phyloP scores from a whole-genome alignment of 2,888 invertebrate genomes.

The Gymnosoma rotundatum region DNA sequence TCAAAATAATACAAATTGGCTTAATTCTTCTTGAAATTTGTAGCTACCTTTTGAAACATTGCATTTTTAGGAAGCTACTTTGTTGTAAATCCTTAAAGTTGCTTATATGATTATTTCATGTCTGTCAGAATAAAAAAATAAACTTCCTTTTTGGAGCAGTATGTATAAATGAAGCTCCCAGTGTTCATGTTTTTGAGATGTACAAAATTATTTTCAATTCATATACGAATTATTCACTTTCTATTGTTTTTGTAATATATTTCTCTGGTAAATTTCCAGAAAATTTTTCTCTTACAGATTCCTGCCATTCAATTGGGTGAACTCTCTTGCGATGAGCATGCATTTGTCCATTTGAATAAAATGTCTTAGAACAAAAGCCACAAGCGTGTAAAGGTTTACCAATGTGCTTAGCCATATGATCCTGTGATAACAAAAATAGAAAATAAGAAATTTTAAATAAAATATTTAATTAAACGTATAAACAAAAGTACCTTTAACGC shows the following conservation, averaged over 20 bases:
- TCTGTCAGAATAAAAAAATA: too few relatives aligned
- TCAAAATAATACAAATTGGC: too few relatives aligned
- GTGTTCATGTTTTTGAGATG: too few relatives aligned
- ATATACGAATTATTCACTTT: constrained; percentile 24
- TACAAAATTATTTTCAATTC: not conserved
- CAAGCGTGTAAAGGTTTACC: constrained; percentile 80
- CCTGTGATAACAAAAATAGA: constrained; percentile 71
- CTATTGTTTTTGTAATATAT: constrained; percentile 43
- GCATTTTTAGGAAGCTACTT: too few relatives aligned
- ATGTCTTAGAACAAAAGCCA: constrained; percentile 80
- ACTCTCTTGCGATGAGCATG: constrained; percentile 80
- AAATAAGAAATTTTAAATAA: not conserved
- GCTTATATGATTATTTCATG: too few relatives aligned
- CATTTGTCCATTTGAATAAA: constrained; percentile 81
- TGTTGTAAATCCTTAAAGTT: too few relatives aligned
- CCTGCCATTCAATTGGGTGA: constrained; percentile 80
- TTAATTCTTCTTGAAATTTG: too few relatives aligned
- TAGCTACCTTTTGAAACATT: too few relatives aligned
- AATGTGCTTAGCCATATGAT: constrained; percentile 81
- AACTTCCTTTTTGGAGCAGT: too few relatives aligned
- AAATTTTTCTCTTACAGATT: constrained; percentile 49
- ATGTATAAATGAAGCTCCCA: too few relatives aligned
- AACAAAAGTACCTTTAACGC: constrained; percentile 5
- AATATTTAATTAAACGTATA: not conserved
- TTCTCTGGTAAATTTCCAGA: constrained; percentile 62